Percentiles rank a stretch among this genome's conserved stretches.
phyloP scores from a whole-genome alignment of 2,797 vertebrate species.

The Melanogrammus aeglefinus region DNA sequence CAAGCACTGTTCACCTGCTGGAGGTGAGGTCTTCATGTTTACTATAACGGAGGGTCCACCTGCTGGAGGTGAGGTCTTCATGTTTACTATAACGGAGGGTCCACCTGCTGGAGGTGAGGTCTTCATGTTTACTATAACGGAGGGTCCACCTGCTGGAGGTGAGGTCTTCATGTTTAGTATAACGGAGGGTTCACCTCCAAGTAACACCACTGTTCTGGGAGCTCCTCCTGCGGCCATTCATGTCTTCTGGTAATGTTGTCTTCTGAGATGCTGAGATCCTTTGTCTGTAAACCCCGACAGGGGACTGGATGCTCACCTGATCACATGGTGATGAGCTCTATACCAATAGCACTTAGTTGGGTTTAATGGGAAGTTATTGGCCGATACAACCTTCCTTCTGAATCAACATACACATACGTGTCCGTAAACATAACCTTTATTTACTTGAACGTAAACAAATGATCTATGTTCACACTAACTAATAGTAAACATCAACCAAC shows the following conservation, averaged over 20 bases:
- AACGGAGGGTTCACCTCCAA: neutral
- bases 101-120: neutral
- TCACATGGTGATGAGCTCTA: neutral
- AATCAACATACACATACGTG: neutral
- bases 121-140: neutral
- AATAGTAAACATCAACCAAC: no score
- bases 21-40: neutral
- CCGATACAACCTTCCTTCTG: neutral
- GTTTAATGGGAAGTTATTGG: neutral
- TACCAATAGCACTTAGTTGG: neutral
- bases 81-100: neutral
- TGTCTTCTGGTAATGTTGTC: neutral
- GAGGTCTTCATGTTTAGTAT: neutral
- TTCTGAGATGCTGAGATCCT: neutral
- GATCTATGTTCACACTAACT: no score
- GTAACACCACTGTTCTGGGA: neutral
- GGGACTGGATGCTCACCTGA: neutral
- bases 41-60: no score
- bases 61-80: no score
- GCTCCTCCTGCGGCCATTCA: no score
- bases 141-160: no score
- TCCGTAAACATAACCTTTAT: neutral
- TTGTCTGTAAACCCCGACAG: neutral
- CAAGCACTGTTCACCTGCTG: neutral
- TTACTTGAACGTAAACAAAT: neutral